A percentile compares a stretch with the other conserved stretches of the same genome.
Conservation (phyloP, 2,888 invertebrate genomes). For the Serrognathus titanus region DNA sequence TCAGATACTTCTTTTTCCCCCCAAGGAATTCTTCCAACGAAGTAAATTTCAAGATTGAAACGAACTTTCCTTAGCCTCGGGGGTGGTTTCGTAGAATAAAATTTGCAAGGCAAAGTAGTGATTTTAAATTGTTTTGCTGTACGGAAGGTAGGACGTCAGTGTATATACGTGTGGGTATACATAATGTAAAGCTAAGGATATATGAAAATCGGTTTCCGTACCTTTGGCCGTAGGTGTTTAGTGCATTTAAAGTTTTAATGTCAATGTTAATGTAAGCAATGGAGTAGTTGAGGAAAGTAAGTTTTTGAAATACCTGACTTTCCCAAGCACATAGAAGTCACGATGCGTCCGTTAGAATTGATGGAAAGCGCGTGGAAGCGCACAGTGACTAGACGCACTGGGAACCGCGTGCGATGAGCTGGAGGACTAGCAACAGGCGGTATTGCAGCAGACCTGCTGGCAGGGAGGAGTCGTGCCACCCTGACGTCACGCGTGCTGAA, state of each 20-base stretch:
- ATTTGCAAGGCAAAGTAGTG: conserved; percentile 48
- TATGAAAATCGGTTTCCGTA: no score
- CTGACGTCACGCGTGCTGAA: conserved; percentile 44
- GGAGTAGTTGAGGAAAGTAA: conserved; percentile 23
- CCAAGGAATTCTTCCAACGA: conserved; percentile 16
- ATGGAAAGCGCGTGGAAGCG: conserved; percentile 24
- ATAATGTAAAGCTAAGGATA: no score
- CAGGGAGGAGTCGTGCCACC: conserved; percentile 43
- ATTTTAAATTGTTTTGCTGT: conserved; percentile 48
- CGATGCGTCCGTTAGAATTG: conserved; percentile 26
- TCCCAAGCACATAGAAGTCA: conserved; percentile 41
- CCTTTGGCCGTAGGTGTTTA: no score
- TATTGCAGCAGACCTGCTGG: conserved; percentile 40
- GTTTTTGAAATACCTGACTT: conserved; percentile 31
- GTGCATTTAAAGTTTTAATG: no score
- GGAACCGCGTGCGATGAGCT: conserved; percentile 42
- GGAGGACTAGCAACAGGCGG: conserved; percentile 52
- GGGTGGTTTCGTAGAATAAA: neutral
- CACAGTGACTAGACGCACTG: conserved; percentile 30
- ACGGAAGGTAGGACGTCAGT: no score
- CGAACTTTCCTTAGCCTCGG: conserved; percentile 25
- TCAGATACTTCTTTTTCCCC: conserved; percentile 26
- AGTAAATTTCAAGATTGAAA: conserved; percentile 21
- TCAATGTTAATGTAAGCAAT: conserved; percentile 4
- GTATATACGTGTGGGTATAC: no score